Conservation (phyloP, 2,797 vertebrate species). For the Simalia tracyae region DNA sequence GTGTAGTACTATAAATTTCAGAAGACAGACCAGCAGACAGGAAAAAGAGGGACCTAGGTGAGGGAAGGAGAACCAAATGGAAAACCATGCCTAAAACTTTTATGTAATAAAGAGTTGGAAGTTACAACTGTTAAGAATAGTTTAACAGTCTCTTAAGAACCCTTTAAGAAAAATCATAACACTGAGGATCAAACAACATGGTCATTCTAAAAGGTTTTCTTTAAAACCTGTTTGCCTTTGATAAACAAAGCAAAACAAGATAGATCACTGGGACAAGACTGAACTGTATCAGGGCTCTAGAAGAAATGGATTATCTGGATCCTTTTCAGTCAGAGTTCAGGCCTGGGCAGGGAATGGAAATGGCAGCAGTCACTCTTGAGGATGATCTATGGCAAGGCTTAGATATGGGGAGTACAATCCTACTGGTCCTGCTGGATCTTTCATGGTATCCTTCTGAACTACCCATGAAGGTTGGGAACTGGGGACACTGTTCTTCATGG, state of each 20-base stretch:
- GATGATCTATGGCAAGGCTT: background rate
- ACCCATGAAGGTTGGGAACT: background rate
- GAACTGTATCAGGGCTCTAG: background rate
- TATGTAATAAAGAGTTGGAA: background rate
- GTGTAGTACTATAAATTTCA: background rate
- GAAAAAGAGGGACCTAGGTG: background rate
- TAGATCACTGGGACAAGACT: no score
- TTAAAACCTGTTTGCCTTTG: background rate
- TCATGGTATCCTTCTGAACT: background rate
- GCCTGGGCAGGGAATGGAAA: background rate
- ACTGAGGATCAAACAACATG: background rate
- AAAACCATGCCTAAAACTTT: background rate
- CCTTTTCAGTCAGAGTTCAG: background rate
- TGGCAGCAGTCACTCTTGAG: background rate
- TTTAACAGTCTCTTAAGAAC: background rate
- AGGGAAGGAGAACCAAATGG: background rate
- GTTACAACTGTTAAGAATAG: background rate
- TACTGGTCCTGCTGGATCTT: background rate
- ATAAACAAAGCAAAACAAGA: background rate
- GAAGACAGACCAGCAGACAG: background rate
- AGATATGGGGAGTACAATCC: background rate
- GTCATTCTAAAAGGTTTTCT: background rate
- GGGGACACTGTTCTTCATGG: background rate
- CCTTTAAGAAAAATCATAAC: background rate
- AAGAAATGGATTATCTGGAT: background rate